Base-by-base conservation (phyloP, 2,888 invertebrate species). In the Mythimna vitellina region DNA sequence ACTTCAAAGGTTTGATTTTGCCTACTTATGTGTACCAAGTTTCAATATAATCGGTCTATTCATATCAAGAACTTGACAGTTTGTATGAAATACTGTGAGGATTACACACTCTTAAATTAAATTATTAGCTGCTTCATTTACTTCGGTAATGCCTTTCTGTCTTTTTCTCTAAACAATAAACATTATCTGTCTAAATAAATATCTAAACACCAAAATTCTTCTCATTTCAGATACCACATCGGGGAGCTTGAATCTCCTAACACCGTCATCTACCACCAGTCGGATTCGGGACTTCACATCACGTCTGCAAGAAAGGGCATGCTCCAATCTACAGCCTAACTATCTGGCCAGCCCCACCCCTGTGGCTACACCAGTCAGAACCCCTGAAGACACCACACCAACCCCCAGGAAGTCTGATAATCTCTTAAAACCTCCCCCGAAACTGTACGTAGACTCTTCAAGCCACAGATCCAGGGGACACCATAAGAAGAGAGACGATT, bases 181-280 rank as follows among this genome's bases (percentile, higher is more conserved):
- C 9, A 51, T 51, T 6, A 20, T 8, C 20, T 51, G 9, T 51
- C 9, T n/a, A 20, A 51, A 20, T n/a, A 51, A 76, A 53, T 54
- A 8, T n/a, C 32, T 74, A 42, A 72, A 32, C 10, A 10, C 0
- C 9, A 35, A 25, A 58, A 25, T 74, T 76, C 14, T 62, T 25
- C 49, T 76, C 38, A 74, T 93, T 94, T 0, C 94, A 96, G 96
- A 96, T 94, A 96, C 96, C 88, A 97, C 97, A 85, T 97, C 97
- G 66, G 97, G 97, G 87, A 97, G 97, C 83, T 89, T 97, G 86
- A 97, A 97, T 90, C 96, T 97, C 86, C 93, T 97, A 69, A 97
- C 97, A 58, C 97, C 97, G 22, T 96, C 97, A 17, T 97, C 97
- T 1, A 96, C 97, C 9, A 97, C 97, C 70, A 96, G 96, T 71